Base-by-base conservation (phyloP, 2,113 vertebrate genomes). In the Pipa parva region DNA sequence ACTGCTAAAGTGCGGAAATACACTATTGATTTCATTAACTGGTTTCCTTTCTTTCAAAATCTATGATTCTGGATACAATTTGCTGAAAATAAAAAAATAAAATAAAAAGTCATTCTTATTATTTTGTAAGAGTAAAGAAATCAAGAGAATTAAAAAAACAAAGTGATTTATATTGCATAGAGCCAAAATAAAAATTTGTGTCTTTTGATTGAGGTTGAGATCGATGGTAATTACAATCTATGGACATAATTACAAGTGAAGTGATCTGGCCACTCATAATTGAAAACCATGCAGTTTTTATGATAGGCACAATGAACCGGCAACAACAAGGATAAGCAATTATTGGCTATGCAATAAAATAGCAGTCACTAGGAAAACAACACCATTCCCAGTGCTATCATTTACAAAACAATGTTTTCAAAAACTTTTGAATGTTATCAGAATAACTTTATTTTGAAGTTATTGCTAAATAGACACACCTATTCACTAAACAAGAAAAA, bases 11-110 rank as follows among this genome's bases (percentile, higher is more conserved):
- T 58, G 49, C 57, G 63, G 63, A 67, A 67, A 67, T 67, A 58
- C 57, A 67, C 57, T 67, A 67, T 67, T 67, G 54, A 27, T 58
- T 67, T 67, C 58, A 67, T 67, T 67, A 67, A 67, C 52, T 67
- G 58, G 63, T 37, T 49, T 49, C 58, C 63, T 58, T 55, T n/a
- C 48, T 67, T 67, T 52, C 49, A 67, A 67, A 67, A 67, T 67
- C 63, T 49, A 67, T 67, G 58, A 46, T 31, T 39, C 46, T 28
- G 6, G 27, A 67, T 39, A 67, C 54, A 37, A 55, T 58, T 67
- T 59, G 63, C 17, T 67, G 63, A 67, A 67, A 52, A 52, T 67
- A 42, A 67, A 67, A 67, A n/a, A n/a, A n/a, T n/a, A n/a, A n/a
- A n/a, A n/a, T n/a, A n/a, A n/a, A n/a, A n/a, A n/a, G n/a, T n/a